A percentile compares a stretch with the other conserved stretches of the same genome.
These are phyloP conservation scores for Eudemis profundana DNA, from an alignment of 2,888 invertebrate species.

Conservation along the genomic window DNA sequence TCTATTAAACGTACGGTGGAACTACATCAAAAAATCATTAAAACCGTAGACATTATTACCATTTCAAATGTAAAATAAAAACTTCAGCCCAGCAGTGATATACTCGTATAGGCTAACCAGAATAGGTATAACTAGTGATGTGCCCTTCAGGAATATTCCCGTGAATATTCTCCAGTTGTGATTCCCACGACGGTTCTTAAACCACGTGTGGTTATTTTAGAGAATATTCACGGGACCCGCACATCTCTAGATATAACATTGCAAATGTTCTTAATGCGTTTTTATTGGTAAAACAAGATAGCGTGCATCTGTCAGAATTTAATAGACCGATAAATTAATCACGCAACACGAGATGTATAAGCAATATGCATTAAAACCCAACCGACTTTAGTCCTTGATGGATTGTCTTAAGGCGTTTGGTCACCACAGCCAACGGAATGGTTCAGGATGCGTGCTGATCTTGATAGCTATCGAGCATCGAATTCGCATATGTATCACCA, in stretches of 20 bases:
- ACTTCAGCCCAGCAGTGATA: too few species aligned
- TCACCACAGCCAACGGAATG: not conserved
- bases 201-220: too few species aligned
- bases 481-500: conserved; percentile 18
- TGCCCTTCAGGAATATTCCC: too few species aligned
- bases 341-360: conserved; percentile 29
- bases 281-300: conserved; percentile 12
- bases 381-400: not conserved
- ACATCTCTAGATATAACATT: not conserved
- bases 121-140: too few species aligned
- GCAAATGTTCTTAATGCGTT: not conserved
- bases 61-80: too few species aligned
- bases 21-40: too few species aligned
- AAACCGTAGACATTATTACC: too few species aligned
- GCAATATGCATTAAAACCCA: not conserved
- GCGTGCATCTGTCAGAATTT: conserved; percentile 32
- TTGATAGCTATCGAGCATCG: conserved; percentile 3
- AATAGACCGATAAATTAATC: conserved; percentile 38
- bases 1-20: too few species aligned
- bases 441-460: conserved; percentile 28
- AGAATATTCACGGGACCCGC: too few species aligned
- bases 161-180: too few species aligned
- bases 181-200: too few species aligned
- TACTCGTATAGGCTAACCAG: too few species aligned
- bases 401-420: conserved; percentile 3